Evolutionary conservation across 2,113 vertebrate species (phyloP).

Genomic region (Erythrolamprus reginae): DNA sequence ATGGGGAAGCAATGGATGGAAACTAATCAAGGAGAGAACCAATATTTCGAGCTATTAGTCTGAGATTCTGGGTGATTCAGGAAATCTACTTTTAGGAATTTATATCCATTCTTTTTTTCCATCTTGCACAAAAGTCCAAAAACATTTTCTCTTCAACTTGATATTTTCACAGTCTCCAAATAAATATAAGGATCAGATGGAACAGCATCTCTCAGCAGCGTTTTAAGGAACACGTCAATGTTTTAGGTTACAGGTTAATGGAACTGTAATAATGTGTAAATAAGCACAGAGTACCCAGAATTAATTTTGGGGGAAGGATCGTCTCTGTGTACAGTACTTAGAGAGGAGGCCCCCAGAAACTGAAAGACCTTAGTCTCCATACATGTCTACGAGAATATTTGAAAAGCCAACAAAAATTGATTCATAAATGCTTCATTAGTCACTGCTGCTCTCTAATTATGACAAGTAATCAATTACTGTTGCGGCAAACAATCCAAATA

Average conservation of each 20-base stretch:
- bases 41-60: background rate
- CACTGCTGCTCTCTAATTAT: conserved; percentile 48
- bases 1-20: background rate
- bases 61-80: background rate
- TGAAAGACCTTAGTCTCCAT: background rate
- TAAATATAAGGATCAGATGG: background rate
- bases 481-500: conserved; percentile 23
- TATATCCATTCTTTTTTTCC: background rate
- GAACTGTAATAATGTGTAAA: background rate
- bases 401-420: conserved; percentile 35
- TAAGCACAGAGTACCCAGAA: background rate
- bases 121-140: background rate
- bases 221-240: background rate
- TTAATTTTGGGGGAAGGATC: background rate
- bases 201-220: background rate
- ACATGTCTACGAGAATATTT: background rate
- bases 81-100: background rate
- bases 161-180: background rate
- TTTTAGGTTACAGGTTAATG: background rate
- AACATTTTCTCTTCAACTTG: background rate
- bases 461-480: conserved; percentile 53
- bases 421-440: conserved; percentile 54
- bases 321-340: background rate
- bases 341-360: too few relatives aligned
- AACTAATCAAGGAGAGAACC: background rate